Conservation (phyloP, 2,888 invertebrate species). For the Dynastes tityus region DNA sequence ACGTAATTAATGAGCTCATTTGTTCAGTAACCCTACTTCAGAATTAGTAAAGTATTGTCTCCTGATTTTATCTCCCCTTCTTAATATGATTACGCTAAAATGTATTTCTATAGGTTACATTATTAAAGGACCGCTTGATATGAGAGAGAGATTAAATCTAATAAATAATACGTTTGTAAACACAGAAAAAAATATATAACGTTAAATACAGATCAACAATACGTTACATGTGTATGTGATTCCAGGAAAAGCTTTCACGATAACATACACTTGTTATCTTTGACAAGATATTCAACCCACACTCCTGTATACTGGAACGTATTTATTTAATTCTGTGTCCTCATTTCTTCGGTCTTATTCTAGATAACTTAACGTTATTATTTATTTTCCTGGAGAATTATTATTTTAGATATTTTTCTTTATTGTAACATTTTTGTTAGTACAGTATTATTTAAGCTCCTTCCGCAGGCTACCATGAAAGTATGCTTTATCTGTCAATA, state of each 20-base stretch:
- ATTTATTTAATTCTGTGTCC: no score
- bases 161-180: constrained; percentile 18
- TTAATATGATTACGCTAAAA: constrained; percentile 22
- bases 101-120: constrained; percentile 1
- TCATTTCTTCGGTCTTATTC: no score
- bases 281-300: not conserved
- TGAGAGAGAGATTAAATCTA: not conserved
- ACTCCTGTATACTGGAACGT: not conserved
- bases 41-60: constrained; percentile 38
- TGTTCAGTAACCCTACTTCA: constrained; percentile 13
- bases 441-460: no score
- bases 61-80: not conserved
- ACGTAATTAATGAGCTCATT: constrained; percentile 35
- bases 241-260: not conserved
- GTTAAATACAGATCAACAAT: not conserved
- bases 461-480: no score
- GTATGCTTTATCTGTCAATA: no score
- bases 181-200: not conserved
- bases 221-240: not conserved
- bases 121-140: not conserved
- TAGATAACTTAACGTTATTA: no score
- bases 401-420: no score
- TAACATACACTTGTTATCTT: not conserved
- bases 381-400: no score
- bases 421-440: no score